Evolutionary conservation across 2,888 invertebrate species (phyloP).

Genomic region (Masnerella sp.): DNA sequence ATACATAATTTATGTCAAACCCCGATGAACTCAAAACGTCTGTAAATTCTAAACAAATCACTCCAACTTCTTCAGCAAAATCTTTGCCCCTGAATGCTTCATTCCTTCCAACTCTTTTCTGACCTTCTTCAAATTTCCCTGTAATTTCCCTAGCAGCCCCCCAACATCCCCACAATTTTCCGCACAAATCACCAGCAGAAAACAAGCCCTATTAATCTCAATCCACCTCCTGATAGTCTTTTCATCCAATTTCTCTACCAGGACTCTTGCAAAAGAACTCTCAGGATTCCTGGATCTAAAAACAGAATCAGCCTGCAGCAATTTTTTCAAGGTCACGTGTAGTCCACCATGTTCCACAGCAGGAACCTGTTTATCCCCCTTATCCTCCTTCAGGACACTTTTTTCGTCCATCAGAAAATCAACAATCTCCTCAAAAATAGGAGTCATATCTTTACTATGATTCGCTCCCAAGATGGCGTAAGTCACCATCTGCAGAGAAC

Average conservation of each 20-base stretch:
- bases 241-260: slow-evolving; percentile 79
- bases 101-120: too few species aligned
- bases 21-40: too few species aligned
- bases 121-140: too few species aligned
- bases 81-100: too few species aligned
- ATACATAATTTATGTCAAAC: too few species aligned
- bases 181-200: slow-evolving; percentile 83
- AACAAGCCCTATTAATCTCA: slow-evolving; percentile 86
- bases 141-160: slow-evolving; percentile 51
- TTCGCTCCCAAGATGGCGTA: slow-evolving; percentile 84
- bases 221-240: slow-evolving; percentile 83
- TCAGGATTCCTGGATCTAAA: slow-evolving; percentile 73
- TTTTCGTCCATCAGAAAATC: slow-evolving; percentile 78
- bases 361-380: slow-evolving; percentile 74
- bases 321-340: slow-evolving; percentile 87
- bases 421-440: slow-evolving; percentile 78
- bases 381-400: slow-evolving; percentile 78
- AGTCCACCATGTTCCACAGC: slow-evolving; percentile 86
- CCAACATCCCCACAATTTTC: slow-evolving; percentile 82
- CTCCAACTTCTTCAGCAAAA: too few species aligned
- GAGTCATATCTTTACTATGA: slow-evolving; percentile 76
- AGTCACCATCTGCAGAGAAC: slow-evolving; percentile 84
- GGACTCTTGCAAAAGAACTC: slow-evolving; percentile 79
- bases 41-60: too few species aligned
- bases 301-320: slow-evolving; percentile 83